phyloP scores from a whole-genome alignment of 2,888 invertebrate genomes.

The Syritta pipiens region DNA sequence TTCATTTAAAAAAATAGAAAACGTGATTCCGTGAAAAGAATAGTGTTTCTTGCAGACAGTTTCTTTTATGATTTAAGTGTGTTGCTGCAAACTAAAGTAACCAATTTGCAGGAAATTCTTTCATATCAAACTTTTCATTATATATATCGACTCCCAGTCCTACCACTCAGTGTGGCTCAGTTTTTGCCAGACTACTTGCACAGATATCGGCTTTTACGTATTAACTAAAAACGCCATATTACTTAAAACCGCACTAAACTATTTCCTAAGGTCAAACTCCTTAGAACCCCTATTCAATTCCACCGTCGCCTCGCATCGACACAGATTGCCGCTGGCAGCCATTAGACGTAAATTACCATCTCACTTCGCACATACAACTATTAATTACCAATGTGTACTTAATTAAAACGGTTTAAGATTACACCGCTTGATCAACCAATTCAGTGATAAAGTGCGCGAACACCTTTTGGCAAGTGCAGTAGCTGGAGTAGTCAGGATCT shows the following conservation, averaged over 20 bases:
- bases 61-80: no score
- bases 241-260: constrained; percentile 24
- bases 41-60: no score
- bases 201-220: no score
- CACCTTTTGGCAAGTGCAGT: constrained; percentile 64
- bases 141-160: neutral
- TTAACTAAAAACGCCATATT: constrained; percentile 25
- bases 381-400: constrained; percentile 69
- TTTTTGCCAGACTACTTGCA: constrained; percentile 27
- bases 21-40: no score
- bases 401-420: constrained; percentile 70
- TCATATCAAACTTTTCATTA: no score
- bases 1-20: no score
- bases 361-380: constrained; percentile 66
- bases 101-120: no score
- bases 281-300: constrained; percentile 24
- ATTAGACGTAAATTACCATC: constrained; percentile 67
- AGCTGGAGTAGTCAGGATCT: constrained; percentile 21
- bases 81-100: no score
- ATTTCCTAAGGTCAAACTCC: constrained; percentile 65
- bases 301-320: constrained; percentile 1
- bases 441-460: constrained; percentile 54
- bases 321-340: constrained; percentile 27
- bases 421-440: constrained; percentile 61
- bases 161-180: neutral